These are phyloP conservation scores for Pithys albifrons DNA, from an alignment of 2,113 vertebrate genomes.

Conservation along the genomic window DNA sequence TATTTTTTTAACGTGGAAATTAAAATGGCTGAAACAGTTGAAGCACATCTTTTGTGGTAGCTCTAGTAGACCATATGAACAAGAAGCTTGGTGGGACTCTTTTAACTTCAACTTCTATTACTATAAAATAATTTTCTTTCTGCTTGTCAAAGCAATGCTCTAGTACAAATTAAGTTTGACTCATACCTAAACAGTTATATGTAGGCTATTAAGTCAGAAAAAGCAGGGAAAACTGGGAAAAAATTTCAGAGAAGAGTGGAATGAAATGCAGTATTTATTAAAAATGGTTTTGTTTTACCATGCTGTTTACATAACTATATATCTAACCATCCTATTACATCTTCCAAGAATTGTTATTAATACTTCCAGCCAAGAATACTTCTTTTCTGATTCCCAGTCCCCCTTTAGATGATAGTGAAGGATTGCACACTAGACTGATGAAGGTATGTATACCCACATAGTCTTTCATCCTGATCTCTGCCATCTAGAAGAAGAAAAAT, in stretches of 20 bases:
- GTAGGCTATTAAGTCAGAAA: neutral
- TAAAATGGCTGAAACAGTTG: neutral
- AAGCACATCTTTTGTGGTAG: neutral
- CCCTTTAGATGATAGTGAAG: neutral
- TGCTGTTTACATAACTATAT: neutral
- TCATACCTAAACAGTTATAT: neutral
- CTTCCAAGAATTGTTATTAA: neutral
- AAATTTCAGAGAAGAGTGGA: neutral
- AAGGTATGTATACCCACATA: neutral
- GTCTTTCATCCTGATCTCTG: neutral
- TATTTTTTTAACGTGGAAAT: neutral
- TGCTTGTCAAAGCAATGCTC: neutral
- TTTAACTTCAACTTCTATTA: neutral
- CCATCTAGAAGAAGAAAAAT: neutral
- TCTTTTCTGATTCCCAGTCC: neutral
- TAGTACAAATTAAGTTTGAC: neutral
- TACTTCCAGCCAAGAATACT: neutral
- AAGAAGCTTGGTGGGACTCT: neutral
- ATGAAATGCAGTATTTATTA: neutral
- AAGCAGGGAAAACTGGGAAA: neutral
- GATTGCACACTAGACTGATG: neutral
- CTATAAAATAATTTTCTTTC: neutral
- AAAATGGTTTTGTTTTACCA: neutral
- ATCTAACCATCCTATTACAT: neutral
- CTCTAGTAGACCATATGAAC: neutral